Base-by-base conservation (phyloP, 2,888 invertebrate species). In the Pristionchus fissidentatus region DNA sequence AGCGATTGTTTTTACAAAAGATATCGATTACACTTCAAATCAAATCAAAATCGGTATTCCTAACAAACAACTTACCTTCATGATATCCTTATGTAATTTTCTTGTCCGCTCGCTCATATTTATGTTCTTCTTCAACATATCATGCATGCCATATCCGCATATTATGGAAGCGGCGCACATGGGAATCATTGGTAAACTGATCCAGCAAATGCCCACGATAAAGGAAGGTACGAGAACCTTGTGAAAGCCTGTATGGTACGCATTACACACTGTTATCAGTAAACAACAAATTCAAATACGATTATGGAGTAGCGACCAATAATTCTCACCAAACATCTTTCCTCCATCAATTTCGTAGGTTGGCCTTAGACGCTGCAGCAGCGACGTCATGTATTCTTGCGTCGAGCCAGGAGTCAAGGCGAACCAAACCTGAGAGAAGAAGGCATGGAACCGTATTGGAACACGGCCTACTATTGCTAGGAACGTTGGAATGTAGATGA, bases 131-230 rank as follows among this genome's bases (percentile, higher is more conserved):
- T 15, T 19, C 3, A 66, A 38, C 19, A 66, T 38, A 19, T 22
- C 26, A 38, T 66, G 38, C 66, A 66, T 66, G 19, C 38, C 5
- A 1, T n/a, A 4, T 38, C 66, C 38, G 10, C 35, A 38, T 29
- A 66, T 66, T 22, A 66, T 66, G 1, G 66, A 66, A 1, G 38
- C 66, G 35, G 38, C 66, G 38, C 35, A 66, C 66, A 66, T 66
- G 35, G 66, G 66, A 66, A 66, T 22, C 22, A n/a, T 22, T 3
- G 66, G 66, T 8, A 66, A 5, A 13, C 66, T 22, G n/a, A 66
- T 66, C 66, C 66, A 66, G 22, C 19, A 66, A 66, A 38, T 22
- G 4, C 66, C 66, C 1, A 66, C 1, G 22, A 66, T 19, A 3
- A 38, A 35, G 0, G 66, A 66, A 0, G 66, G 66, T 5, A 38